Evolutionary conservation across 64 coral and sea anemone species (phyloP).

Genomic region (Astreopora myriophthalma): DNA sequence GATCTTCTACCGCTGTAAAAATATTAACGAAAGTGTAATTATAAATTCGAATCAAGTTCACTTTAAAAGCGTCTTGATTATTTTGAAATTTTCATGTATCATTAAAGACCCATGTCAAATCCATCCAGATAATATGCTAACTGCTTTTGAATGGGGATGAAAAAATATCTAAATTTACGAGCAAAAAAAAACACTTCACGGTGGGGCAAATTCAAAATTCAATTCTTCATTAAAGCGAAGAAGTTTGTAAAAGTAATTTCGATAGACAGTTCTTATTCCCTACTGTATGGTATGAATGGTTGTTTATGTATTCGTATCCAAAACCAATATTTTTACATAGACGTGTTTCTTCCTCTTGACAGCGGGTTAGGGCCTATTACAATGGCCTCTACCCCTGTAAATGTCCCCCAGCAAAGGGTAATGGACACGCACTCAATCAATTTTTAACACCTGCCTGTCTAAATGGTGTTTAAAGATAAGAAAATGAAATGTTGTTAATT

Average conservation of each 20-base stretch:
- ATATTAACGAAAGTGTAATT: not conserved
- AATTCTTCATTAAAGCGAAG: not conserved
- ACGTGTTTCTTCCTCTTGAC: constrained; percentile 1
- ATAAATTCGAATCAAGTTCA: not conserved
- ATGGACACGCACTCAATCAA: constrained; percentile 24
- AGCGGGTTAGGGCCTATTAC: not conserved
- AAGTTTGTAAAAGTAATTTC: not conserved
- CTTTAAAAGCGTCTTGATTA: not conserved
- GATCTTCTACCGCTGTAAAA: not conserved
- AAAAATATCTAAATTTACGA: not conserved
- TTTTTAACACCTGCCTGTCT: constrained; percentile 13
- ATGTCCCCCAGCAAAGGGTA: not conserved
- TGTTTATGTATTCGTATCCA: constrained; percentile 5
- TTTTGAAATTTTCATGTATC: constrained; percentile 5
- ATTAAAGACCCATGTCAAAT: not conserved
- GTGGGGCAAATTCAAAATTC: not conserved
- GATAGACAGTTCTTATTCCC: not conserved
- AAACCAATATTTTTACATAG: not conserved
- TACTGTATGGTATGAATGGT: not conserved
- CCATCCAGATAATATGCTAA: not conserved
- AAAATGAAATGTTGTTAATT: constrained; percentile 43
- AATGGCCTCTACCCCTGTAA: not conserved
- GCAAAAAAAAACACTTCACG: not conserved
- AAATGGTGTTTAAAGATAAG: constrained; percentile 54
- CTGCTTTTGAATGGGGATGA: not conserved